Evolutionary conservation across 1,140 invertebrate genomes (phyloP).

Genomic region (Zaprionus nigranus): DNA sequence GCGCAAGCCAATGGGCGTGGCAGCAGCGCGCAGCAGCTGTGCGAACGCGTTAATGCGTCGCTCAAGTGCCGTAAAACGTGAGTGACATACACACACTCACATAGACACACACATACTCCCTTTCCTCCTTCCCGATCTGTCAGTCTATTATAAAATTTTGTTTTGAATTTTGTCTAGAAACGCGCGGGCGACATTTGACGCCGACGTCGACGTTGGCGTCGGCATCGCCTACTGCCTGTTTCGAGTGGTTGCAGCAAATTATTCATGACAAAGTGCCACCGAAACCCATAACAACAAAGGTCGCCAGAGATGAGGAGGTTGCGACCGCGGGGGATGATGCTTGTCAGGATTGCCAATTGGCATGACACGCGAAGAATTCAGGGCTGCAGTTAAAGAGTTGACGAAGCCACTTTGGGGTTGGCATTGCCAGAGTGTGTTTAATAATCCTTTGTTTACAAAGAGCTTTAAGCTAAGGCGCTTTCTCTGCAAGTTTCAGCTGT

Average conservation of each 20-base stretch:
- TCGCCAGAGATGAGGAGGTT: not conserved
- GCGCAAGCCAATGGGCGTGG: constrained; percentile 54
- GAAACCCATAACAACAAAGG: constrained; percentile 30
- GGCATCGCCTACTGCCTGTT: constrained; percentile 34
- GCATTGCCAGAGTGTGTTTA: not conserved
- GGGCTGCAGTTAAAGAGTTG: constrained; percentile 22
- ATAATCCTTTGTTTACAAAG: not conserved
- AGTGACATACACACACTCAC: constrained; percentile 57
- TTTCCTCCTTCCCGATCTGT: constrained; percentile 4
- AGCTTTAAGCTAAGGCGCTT: not conserved
- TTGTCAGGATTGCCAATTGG: constrained; percentile 32
- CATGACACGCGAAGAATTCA: constrained; percentile 10
- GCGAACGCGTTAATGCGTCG: constrained; percentile 79
- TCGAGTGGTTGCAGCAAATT: constrained; percentile 78
- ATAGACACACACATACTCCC: constrained; percentile 12
- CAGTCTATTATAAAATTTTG: constrained; percentile 77
- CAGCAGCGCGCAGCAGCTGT: constrained; percentile 71
- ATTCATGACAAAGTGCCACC: constrained; percentile 71
- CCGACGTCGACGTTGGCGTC: constrained; percentile 11
- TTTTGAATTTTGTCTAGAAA: constrained; percentile 76
- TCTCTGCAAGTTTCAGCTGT: not conserved
- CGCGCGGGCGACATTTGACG: constrained; percentile 64
- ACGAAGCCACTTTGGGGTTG: not conserved
- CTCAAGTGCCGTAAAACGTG: constrained; percentile 81
- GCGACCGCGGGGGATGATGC: constrained; percentile 2